Base-by-base conservation (phyloP, 2,797 vertebrate genomes). In the Macroramphosus scolopax region DNA sequence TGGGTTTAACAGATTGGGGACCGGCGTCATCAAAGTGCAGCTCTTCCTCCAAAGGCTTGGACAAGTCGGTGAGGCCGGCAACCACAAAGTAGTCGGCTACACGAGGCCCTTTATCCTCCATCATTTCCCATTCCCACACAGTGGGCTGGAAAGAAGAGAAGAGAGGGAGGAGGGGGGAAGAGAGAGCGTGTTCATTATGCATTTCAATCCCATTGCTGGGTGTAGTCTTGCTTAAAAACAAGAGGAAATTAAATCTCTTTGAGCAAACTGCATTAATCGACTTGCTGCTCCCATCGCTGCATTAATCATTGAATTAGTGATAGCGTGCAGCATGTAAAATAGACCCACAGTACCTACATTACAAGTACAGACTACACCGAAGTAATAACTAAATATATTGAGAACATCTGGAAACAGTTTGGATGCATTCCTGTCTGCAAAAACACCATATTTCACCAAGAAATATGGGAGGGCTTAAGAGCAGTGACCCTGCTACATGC, bases 41-140 rank as follows among this genome's bases (percentile, higher is more conserved):
- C 75, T 97, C 94, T 59, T 99, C 95, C 77, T 99, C 97, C 12
- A 98, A 90, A 18, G 94, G 97, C 72, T 95, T 96, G 50, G 94
- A 93, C 14, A 85, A 88, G 71, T 95, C 92, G 0, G 95, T 97
- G 53, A 99, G 89, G 73, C 97, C 97, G 1, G 96, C 96, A 64
- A 99, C 92, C 80, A 99, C 97, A 72, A 99, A 98, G 87, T 99
- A 99, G 89, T 99, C 97, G 13, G 95, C 97, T 73, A 99, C 96
- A 83, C 94, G 95, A 68, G 92, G 94, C 38, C 94, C 93, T 89
- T 95, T 98, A 89, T 99, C 96, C 90, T 98, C 97, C 92, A 95
- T 94, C 93, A 96, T 98, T 82, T 92, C 93, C 92, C 92, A 95
- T 94, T 84, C 89, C 92, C 92, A 85, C 88, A 80, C 17, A 82